Evolutionary conservation across 37 sponge, comb jelly and placozoan species (phyloP), one percentile per base, ranked within the genome.

Genomic region (Haliclona indistincta): DNA sequence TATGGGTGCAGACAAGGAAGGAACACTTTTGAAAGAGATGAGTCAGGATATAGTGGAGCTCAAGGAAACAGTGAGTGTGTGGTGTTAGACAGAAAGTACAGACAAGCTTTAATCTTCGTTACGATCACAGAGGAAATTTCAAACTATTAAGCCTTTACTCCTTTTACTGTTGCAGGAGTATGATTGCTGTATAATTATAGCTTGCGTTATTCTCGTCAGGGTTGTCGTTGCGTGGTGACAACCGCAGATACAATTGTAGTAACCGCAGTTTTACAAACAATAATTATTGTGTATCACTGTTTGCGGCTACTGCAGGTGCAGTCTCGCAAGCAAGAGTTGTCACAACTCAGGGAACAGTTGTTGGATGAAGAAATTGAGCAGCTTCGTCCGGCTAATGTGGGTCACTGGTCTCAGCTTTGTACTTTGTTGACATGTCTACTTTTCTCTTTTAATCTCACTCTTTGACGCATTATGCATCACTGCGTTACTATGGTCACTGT

Each of bases 291-390:
- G 7, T 55, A 3, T 3, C 23, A 23, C 56, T 7, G 3, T 3
- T 55, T 55, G 26, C 6, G 3, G 26, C 4, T 55, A 3, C 26
- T 13, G 33, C 15, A 53, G 61, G 0, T 83, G 2, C 84, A 83
- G 64, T 28, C 36, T n/a, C 65, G 68, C 54, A 83, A 75, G 43
- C 84, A 83, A 70, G 10, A 23, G 54, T 37, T 83, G 20, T 62
- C 64, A 47, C 5, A 19, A 7, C 4, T 54, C 36, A 71, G 37
- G 42, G 84, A 83, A 33, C 13, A 30, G 43, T 3, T 10, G 19
- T 37, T 39, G 0, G 76, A 68, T 49, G 30, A 51, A 36, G 70
- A 26, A 29, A 54, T 83, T 3, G 84, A 83, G 58, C 5, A 7
- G 1, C 38, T 76, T 3, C 35, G 84, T 15, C 84, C 77, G 2